A percentile compares a stretch with the other conserved stretches of the same genome.
phyloP scores from a whole-genome alignment of 2,797 vertebrate genomes.

The Eidolon dupreanum region DNA sequence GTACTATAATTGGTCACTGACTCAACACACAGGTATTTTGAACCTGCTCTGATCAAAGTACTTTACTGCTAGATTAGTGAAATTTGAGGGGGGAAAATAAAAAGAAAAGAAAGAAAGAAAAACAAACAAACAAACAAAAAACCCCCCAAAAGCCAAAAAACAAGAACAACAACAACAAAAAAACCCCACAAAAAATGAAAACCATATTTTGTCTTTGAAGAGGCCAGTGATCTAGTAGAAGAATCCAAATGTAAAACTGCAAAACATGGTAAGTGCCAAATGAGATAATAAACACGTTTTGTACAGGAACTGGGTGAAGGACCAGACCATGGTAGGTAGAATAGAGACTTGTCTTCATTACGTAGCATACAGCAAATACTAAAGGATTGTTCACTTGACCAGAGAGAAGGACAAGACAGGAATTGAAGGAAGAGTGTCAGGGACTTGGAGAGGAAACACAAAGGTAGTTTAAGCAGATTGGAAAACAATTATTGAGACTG shows the following conservation, averaged over 20 bases:
- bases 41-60: not conserved
- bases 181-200: not conserved
- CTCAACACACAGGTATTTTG: not conserved
- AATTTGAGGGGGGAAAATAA: not conserved
- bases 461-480: not conserved
- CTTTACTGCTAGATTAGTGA: not conserved
- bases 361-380: not conserved
- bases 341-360: not conserved
- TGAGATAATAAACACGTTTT: not conserved
- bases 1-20: not conserved
- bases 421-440: not conserved
- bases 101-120: not conserved
- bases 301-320: not conserved
- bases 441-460: not conserved
- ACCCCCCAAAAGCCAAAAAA: not conserved
- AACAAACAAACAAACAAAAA: not conserved
- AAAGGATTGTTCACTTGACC: not conserved
- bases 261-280: not conserved
- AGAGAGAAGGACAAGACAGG: not conserved
- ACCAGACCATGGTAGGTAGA: not conserved
- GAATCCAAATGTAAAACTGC: not conserved
- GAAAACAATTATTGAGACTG: not conserved
- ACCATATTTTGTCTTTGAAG: not conserved
- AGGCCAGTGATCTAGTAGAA: not conserved
- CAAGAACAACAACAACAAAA: not conserved